phyloP scores from a whole-genome alignment of 2,797 vertebrate species.

The Schizopygopsis pylzovi region DNA sequence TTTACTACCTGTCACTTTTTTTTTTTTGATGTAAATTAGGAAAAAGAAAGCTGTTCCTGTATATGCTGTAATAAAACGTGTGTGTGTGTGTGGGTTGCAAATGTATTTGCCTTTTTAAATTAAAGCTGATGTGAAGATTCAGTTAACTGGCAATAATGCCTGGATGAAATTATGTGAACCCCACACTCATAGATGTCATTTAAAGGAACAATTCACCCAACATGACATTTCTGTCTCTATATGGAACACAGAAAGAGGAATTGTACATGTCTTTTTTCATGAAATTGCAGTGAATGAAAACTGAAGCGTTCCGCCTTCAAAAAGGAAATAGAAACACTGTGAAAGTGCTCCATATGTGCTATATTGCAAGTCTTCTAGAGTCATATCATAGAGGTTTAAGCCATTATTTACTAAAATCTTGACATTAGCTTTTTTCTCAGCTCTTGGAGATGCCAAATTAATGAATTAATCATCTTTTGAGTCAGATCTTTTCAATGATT shows the following conservation, averaged over 20 bases:
- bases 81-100: conserved; percentile 5
- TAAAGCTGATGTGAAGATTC: conserved; percentile 32
- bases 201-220: neutral
- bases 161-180: neutral
- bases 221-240: neutral
- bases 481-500: neutral
- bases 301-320: neutral
- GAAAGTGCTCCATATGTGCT: neutral
- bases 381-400: neutral
- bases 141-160: neutral
- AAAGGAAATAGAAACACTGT: neutral
- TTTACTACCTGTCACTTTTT: conserved; percentile 52
- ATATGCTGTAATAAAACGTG: conserved; percentile 28
- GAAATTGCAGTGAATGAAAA: neutral
- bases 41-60: conserved; percentile 43
- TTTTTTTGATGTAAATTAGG: conserved; percentile 46
- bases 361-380: neutral
- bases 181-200: neutral
- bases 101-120: conserved; percentile 22
- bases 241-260: neutral
- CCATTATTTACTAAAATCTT: neutral
- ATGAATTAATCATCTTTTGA: neutral
- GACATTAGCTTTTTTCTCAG: neutral
- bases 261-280: neutral
- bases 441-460: neutral